Evolutionary conservation across 2,113 vertebrate genomes (phyloP).

Genomic region (Oncorhynchus tshawytscha): DNA sequence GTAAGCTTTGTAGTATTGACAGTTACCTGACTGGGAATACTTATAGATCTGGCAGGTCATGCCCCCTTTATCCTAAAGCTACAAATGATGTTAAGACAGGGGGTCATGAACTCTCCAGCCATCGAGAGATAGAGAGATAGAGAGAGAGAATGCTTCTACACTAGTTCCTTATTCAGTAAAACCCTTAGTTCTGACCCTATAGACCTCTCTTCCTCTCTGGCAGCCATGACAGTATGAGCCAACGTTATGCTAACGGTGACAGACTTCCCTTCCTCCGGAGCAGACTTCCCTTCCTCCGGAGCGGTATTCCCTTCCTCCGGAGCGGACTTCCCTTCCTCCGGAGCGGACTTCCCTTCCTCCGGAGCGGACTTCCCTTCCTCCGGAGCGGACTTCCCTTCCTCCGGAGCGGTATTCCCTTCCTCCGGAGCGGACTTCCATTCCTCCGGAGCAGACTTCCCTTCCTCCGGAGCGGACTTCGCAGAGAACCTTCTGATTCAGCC

Average conservation of each 20-base stretch:
- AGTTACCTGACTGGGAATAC: conserved; percentile 33
- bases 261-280: not conserved
- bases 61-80: conserved; percentile 37
- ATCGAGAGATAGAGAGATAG: no score
- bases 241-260: conserved; percentile 36
- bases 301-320: no score
- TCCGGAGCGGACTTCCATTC: no score
- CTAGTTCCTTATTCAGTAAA: not conserved
- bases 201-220: conserved; percentile 1
- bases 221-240: conserved; percentile 44
- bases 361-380: no score
- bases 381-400: no score
- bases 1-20: conserved; percentile 16
- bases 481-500: conserved; percentile 50
- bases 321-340: no score
- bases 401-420: no score
- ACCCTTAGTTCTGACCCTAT: not conserved
- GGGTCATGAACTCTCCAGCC: not conserved
- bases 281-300: no score
- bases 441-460: no score
- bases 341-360: no score
- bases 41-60: conserved; percentile 31
- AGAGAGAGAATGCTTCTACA: not conserved
- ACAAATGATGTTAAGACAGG: not conserved
- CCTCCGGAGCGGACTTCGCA: conserved; percentile 23